Evolutionary conservation across 2,888 invertebrate genomes (phyloP).

Genomic region (Epistrophe eligans): DNA sequence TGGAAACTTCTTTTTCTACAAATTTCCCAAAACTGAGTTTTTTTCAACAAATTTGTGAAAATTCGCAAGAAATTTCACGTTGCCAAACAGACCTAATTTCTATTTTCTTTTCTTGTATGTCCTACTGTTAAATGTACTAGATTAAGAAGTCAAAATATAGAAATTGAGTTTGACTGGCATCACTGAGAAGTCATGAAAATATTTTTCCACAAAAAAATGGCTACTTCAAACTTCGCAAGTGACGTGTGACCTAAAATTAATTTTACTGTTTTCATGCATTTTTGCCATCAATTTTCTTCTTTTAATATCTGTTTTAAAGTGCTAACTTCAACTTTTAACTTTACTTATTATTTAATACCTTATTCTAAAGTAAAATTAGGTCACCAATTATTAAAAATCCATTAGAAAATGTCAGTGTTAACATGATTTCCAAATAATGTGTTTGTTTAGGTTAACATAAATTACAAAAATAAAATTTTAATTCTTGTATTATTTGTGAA

Average conservation of each 20-base stretch:
- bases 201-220: constrained; percentile 62
- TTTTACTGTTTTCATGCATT: constrained; percentile 57
- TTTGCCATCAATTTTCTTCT: constrained; percentile 54
- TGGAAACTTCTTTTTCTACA: too few species aligned
- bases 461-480: constrained; percentile 34
- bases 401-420: constrained; percentile 40
- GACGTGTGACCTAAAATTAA: constrained; percentile 72
- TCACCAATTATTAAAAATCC: background rate
- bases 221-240: constrained; percentile 70
- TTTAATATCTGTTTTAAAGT: constrained; percentile 26
- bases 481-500: constrained; percentile 11
- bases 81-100: too few species aligned
- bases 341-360: background rate
- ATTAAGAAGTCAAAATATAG: background rate
- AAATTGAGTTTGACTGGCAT: constrained; percentile 49
- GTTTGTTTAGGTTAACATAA: constrained; percentile 75
- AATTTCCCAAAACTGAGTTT: too few species aligned
- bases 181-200: constrained; percentile 49
- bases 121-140: constrained; percentile 30
- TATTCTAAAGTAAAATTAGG: background rate
- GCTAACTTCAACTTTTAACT: constrained; percentile 1
- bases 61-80: too few species aligned
- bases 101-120: too few species aligned
- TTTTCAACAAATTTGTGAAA: too few species aligned
- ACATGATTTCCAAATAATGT: constrained; percentile 42